Conservation (phyloP, 2,113 vertebrate genomes). For the Trematomus loennbergii region DNA sequence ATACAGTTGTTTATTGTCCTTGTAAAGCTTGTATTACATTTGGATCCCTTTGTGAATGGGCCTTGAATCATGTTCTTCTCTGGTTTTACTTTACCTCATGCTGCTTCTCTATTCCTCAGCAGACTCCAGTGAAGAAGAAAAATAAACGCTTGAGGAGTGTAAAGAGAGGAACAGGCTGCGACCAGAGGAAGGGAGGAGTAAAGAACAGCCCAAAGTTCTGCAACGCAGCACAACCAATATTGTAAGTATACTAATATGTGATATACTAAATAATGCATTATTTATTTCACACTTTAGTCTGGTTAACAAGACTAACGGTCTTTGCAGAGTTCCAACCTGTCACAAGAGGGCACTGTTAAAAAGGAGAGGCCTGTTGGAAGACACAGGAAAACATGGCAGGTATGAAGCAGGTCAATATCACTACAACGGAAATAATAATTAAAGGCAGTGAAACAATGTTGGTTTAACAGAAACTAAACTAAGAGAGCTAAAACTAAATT, state of each 20-base stretch:
- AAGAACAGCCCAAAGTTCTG: constrained; percentile 16
- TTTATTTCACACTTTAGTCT: not conserved
- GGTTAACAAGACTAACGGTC: not conserved
- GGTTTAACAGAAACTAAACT: too few relatives aligned
- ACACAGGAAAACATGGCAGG: constrained; percentile 65
- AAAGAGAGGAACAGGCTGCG: constrained; percentile 82
- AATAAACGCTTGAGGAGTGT: constrained; percentile 83
- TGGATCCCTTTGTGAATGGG: not conserved
- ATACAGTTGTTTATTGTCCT: not conserved
- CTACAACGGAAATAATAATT: too few relatives aligned
- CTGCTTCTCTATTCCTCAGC: constrained; percentile 16
- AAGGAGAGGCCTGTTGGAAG: constrained; percentile 43
- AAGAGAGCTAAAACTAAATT: too few relatives aligned
- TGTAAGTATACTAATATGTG: constrained; percentile 35
- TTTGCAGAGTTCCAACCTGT: constrained; percentile 59
- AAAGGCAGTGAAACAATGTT: too few relatives aligned
- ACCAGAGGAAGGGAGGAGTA: constrained; percentile 34
- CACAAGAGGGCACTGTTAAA: constrained; percentile 32
- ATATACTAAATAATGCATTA: not conserved
- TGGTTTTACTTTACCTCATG: too few relatives aligned
- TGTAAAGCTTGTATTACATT: not conserved
- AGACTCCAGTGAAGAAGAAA: constrained; percentile 60
- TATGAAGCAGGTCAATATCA: constrained; percentile 30
- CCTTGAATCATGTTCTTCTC: not conserved
- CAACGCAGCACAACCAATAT: constrained; percentile 35